Evolutionary conservation across 2,888 invertebrate genomes (phyloP).

Genomic region (Chouioia cunea): DNA sequence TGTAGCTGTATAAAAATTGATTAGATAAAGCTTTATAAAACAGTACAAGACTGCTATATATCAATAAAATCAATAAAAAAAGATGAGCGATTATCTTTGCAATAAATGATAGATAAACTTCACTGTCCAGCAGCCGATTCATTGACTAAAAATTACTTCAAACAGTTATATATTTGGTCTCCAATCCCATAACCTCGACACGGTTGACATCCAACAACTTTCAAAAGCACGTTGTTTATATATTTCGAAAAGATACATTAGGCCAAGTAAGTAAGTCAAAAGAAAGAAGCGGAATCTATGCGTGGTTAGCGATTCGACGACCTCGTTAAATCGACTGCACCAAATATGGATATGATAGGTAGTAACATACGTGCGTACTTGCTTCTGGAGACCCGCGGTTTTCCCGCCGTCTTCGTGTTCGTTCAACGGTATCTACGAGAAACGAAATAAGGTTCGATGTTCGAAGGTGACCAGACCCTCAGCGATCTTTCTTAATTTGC

Average conservation of each 20-base stretch:
- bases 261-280: neutral
- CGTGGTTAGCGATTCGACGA: constrained; percentile 19
- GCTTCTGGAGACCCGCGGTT: neutral
- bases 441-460: neutral
- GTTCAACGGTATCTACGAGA: neutral
- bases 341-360: constrained; percentile 30
- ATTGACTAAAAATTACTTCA: no score
- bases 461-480: constrained; percentile 6
- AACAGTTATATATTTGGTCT: neutral
- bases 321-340: constrained; percentile 26
- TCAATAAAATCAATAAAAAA: no score
- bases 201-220: constrained; percentile 24
- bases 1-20: no score
- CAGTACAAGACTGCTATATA: no score
- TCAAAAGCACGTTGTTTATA: no score
- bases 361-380: neutral
- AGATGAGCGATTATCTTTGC: no score
- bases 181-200: constrained; percentile 7
- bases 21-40: no score
- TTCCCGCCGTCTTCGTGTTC: neutral
- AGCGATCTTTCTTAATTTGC: constrained; percentile 16
- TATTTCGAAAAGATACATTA: no score
- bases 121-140: no score
- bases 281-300: neutral
- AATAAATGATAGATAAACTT: no score